Evolutionary conservation across 2,797 vertebrate species (phyloP).

Genomic region (Margarornis squamiger): DNA sequence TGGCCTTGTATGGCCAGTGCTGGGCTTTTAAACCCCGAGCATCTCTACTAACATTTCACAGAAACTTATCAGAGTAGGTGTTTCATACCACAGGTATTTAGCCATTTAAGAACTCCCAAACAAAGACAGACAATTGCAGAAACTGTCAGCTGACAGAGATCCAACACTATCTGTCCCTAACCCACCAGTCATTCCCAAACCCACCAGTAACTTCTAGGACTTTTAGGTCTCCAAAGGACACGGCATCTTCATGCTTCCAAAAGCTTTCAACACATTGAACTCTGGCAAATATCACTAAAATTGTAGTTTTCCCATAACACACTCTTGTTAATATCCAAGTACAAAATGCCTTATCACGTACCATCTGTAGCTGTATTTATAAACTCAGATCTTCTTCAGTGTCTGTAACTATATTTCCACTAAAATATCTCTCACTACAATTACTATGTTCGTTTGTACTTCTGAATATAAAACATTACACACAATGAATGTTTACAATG

Average conservation of each 20-base stretch:
- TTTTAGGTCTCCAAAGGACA: neutral
- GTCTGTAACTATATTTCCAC: neutral
- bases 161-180: neutral
- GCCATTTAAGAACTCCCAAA: neutral
- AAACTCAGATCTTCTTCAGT: neutral
- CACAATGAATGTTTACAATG: neutral
- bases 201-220: neutral
- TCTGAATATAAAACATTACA: neutral
- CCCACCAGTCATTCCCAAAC: neutral
- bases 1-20: neutral
- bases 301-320: neutral
- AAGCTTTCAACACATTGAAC: neutral
- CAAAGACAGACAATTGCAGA: neutral
- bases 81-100: neutral
- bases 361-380: neutral
- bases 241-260: neutral
- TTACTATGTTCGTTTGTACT: neutral
- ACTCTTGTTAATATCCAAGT: neutral
- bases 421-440: neutral
- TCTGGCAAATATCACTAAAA: neutral
- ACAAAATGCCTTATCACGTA: neutral
- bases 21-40: neutral
- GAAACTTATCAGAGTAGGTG: neutral
- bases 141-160: neutral
- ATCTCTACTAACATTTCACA: neutral